Conservation (phyloP, 2,888 invertebrate genomes). For the Drosophila merina region DNA sequence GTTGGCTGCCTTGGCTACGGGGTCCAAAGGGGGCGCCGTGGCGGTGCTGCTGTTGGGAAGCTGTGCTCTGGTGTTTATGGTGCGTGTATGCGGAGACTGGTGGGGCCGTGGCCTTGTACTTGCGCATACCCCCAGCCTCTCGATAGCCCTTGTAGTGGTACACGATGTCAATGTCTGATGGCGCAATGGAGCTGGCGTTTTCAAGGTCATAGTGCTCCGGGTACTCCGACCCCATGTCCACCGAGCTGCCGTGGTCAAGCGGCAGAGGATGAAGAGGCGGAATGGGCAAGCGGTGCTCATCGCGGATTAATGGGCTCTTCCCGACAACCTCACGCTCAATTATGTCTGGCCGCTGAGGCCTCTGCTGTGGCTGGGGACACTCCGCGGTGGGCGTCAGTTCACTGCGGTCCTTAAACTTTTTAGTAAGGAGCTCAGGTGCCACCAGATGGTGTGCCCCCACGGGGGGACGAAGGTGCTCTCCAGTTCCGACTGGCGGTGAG, state of each 20-base stretch:
- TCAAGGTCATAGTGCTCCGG: constrained; percentile 98
- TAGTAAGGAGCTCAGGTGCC: constrained; percentile 93
- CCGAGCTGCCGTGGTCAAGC: constrained; percentile 89
- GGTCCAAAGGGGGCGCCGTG: constrained; percentile 90
- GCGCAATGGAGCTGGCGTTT: constrained; percentile 98
- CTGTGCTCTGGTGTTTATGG: constrained; percentile 89
- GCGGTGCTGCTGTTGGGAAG: constrained; percentile 89
- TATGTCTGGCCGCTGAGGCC: constrained; percentile 95
- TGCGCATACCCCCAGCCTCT: constrained; percentile 92
- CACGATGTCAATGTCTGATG: constrained; percentile 98
- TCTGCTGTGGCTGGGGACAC: constrained; percentile 86
- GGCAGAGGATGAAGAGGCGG: constrained; percentile 90
- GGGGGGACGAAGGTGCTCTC: constrained; percentile 65
- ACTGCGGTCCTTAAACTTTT: constrained; percentile 92
- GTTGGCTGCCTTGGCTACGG: constrained; percentile 88
- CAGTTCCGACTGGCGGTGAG: constrained; percentile 85
- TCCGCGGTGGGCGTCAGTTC: constrained; percentile 89
- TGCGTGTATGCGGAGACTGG: constrained; percentile 91
- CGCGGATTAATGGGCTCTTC: constrained; percentile 91
- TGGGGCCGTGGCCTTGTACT: constrained; percentile 94
- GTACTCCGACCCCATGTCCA: constrained; percentile 91
- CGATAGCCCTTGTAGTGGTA: constrained; percentile 98
- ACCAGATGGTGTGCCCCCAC: constrained; percentile 87
- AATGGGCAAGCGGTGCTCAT: constrained; percentile 92
- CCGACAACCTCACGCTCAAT: constrained; percentile 95